Base-by-base conservation (phyloP, 2,888 invertebrate genomes). In the Ormyrus rosae region DNA sequence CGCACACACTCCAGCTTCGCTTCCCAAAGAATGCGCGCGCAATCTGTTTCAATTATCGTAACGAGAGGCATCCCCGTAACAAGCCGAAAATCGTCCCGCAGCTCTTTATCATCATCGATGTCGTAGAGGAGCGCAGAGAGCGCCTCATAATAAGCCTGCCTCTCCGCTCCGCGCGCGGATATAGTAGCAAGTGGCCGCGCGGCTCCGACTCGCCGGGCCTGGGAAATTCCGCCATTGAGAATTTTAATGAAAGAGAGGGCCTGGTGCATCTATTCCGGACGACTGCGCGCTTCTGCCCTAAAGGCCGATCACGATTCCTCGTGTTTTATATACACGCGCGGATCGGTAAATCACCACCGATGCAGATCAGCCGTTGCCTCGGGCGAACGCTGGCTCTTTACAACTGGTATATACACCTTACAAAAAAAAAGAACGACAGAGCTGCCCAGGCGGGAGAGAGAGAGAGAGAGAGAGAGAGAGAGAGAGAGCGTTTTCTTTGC, bases 291-390 rank as follows among this genome's bases (percentile, higher is more conserved):
- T 34, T 74, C 84, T 86, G 85, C 85, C 88, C 87, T 77, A 85
- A 87, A 86, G 88, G 88, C 88, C 85, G 87, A 88, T 89, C 89
- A 88, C 88, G 88, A 89, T 87, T 87, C 82, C 84, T 83, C 83
- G 83, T 85, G 83, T 86, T 82, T 79, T 50, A 46, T 72, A 51
- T 61, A 45, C 55, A 64, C 58, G 19, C 19, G 78, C 70, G 68
- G 78, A 74, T 78, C 82, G 80, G 82, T 82, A 80, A 80, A 78
- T 82, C 82, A 78, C 75, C 82, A 78, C 65, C 86, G 88, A 87
- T 88, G 88, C 88, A 87, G 87, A 88, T 88, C 88, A 86, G 83
- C 83, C 81, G 77, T 82, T 81, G 84, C 86, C 85, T 58, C 81
- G 79, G 85, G 86, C 83, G 81, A 72, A 72, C 19, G 67, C 72